Evolutionary conservation across 2,113 vertebrate genomes (phyloP).

Genomic region (Coregonus clupeaformis): DNA sequence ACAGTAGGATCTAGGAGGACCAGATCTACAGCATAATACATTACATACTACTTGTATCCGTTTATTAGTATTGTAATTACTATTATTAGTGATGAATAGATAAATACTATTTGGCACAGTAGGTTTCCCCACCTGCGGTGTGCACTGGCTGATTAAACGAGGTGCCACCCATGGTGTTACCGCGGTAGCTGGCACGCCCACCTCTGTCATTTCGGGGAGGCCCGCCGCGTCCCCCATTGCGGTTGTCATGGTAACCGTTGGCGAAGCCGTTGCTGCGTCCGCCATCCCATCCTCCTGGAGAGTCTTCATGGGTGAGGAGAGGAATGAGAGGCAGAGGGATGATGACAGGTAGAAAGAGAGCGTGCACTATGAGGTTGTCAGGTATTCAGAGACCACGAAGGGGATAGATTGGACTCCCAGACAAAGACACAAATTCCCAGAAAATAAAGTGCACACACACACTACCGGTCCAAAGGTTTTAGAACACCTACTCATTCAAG

Average conservation of each 20-base stretch:
- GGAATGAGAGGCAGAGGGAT: not conserved
- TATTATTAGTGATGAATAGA: not conserved
- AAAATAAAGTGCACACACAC: too few species aligned
- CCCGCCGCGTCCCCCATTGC: constrained; percentile 76
- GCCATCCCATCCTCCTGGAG: constrained; percentile 73
- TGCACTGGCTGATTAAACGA: constrained; percentile 74
- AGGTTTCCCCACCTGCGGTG: constrained; percentile 65
- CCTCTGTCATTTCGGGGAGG: constrained; percentile 77
- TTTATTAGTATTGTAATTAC: too few species aligned
- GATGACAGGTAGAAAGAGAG: not conserved
- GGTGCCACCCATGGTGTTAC: constrained; percentile 67
- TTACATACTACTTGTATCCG: not conserved
- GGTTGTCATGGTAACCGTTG: constrained; percentile 81
- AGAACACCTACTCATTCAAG: too few species aligned
- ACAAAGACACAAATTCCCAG: too few species aligned
- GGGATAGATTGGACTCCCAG: not conserved
- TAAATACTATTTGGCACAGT: constrained; percentile 11
- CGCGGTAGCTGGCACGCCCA: constrained; percentile 70
- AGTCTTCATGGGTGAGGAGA: constrained; percentile 61
- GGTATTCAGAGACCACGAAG: not conserved
- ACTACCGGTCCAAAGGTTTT: too few species aligned
- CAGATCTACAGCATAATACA: too few species aligned
- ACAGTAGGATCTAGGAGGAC: constrained; percentile 14
- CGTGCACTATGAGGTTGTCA: not conserved
- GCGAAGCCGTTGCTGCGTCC: constrained; percentile 78